Percentiles rank a stretch among this genome's conserved stretches.
Evolutionary conservation across 2,888 invertebrate species (phyloP).

Genomic region (Baronia brevicornis): DNA sequence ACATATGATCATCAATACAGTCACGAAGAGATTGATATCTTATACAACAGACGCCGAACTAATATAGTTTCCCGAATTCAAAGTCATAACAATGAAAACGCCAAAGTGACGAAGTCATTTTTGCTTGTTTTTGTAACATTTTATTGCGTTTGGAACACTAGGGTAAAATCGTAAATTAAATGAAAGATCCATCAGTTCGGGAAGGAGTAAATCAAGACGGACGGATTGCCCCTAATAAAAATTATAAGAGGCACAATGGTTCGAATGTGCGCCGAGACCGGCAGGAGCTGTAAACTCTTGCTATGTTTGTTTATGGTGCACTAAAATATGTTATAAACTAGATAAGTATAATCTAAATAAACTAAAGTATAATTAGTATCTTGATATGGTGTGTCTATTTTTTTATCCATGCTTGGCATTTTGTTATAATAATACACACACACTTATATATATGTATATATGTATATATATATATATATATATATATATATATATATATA

Average conservation of each 20-base stretch:
- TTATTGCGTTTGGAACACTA: conserved; percentile 64
- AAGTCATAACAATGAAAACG: conserved; percentile 18
- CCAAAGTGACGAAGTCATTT: conserved; percentile 48
- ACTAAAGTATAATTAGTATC: conserved; percentile 67
- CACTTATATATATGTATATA: too few relatives aligned
- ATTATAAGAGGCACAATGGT: conserved; percentile 75
- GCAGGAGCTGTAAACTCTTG: conserved; percentile 70
- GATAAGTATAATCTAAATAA: conserved; percentile 74
- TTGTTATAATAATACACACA: conserved; percentile 1
- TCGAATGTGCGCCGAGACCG: conserved; percentile 66
- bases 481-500: too few relatives aligned
- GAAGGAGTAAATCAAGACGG: conserved; percentile 74
- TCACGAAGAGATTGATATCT: not conserved
- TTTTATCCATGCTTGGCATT: conserved; percentile 19
- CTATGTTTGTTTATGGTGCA: conserved; percentile 74
- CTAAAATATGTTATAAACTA: conserved; percentile 75
- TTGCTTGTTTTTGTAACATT: conserved; percentile 68
- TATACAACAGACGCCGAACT: too few relatives aligned
- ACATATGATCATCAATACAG: too few relatives aligned
- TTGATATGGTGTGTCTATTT: conserved; percentile 56
- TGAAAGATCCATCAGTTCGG: conserved; percentile 73
- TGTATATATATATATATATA: too few relatives aligned
- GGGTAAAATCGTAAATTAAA: conserved; percentile 72
- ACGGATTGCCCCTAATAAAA: conserved; percentile 76
- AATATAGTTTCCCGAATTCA: conserved; percentile 3